These are phyloP conservation scores for Ooceraea biroi DNA, from an alignment of 1,140 invertebrate species.

Conservation along the genomic window DNA sequence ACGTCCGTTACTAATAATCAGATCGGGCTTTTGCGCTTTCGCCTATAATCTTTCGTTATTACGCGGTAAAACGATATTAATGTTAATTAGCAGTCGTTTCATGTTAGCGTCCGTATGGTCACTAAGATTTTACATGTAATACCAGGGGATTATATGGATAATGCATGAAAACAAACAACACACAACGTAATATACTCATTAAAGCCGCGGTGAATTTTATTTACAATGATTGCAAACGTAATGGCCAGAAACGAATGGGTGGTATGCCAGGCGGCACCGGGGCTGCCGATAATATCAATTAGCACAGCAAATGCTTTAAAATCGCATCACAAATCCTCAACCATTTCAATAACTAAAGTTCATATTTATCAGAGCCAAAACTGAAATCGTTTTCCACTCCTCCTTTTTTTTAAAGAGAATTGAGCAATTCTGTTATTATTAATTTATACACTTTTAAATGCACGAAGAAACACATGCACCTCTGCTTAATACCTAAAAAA, in stretches of 20 bases:
- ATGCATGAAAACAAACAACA: conserved; percentile 42
- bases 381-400: background rate
- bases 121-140: conserved; percentile 40
- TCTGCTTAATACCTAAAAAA: too few relatives aligned
- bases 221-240: conserved; percentile 15
- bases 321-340: background rate
- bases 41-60: conserved; percentile 45
- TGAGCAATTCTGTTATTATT: background rate
- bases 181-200: conserved; percentile 29
- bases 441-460: background rate
- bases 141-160: conserved; percentile 38
- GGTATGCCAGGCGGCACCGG: background rate
- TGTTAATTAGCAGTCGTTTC: conserved; percentile 40
- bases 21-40: background rate
- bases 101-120: background rate
- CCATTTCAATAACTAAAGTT: background rate
- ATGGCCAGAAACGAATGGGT: background rate
- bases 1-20: conserved; percentile 2
- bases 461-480: background rate
- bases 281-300: background rate
- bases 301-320: conserved; percentile 7
- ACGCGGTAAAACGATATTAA: conserved; percentile 34
- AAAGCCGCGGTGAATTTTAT: conserved; percentile 34
- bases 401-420: background rate
- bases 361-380: conserved; percentile 2